phyloP scores from a whole-genome alignment of 2,888 invertebrate genomes.

The Hemaris fuciformis region DNA sequence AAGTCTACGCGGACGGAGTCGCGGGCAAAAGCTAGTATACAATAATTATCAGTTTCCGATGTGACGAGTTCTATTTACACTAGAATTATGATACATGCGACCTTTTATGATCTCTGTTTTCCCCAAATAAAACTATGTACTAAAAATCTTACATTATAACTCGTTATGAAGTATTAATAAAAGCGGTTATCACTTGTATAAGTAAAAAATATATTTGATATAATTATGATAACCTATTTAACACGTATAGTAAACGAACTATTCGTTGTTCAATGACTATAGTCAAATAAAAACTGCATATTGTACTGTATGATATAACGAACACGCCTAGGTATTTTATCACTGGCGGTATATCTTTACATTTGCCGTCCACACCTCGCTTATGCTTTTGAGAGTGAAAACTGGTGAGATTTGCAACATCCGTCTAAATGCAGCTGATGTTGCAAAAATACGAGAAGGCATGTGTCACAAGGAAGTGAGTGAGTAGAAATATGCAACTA shows the following conservation, averaged over 20 bases:
- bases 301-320: background rate
- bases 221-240: too few species aligned
- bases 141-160: background rate
- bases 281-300: background rate
- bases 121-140: background rate
- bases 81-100: background rate
- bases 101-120: background rate
- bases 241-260: background rate
- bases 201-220: too few species aligned
- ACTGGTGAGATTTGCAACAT: conserved; percentile 4
- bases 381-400: background rate
- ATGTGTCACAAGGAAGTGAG: conserved; percentile 13
- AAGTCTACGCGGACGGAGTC: too few species aligned
- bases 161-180: background rate
- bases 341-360: background rate
- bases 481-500: conserved; percentile 61
- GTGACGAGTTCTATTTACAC: background rate
- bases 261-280: background rate
- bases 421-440: conserved; percentile 16
- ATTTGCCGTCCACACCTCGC: background rate
- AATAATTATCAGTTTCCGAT: background rate
- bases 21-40: too few species aligned
- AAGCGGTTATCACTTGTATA: too few species aligned
- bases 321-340: background rate
- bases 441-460: conserved; percentile 29